Evolutionary conservation across 2,888 invertebrate genomes (phyloP), one percentile per base, ranked within the genome.

Genomic region (Diogma glabrata): DNA sequence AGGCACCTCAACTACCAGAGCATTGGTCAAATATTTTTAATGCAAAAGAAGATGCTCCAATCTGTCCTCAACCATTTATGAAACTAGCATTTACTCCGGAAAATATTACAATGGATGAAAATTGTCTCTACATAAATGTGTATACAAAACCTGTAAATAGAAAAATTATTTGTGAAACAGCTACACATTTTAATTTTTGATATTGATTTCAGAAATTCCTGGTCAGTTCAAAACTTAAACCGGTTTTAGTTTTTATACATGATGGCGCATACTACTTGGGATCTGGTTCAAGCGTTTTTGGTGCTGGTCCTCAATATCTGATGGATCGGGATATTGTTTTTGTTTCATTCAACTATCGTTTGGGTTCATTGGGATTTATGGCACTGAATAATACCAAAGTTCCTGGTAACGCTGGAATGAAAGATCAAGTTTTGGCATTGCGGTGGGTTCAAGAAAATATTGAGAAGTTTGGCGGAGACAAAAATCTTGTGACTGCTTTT

Each of bases 331-430:
- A 67, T 23, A 58, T 67, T 23, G 61, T 67, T 0, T 47, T 67
- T 16, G 67, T 68, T 5, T 57, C 64, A 3, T 57, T 68, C 3
- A 66, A 67, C 46, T 67, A 67, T 54, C 40, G 40, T 4, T 20
- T 40, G 19, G 40, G 40, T 12, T 19, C 22, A n/a, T 20, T 40
- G 22, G 40, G 40, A 20, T 40, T 40, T 19, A 10, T 40, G 3
- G 22, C 19, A 12, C n/a, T 40, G n/a, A 40, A 40, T 63, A 67
- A 3, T 51, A 67, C 22, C 64, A 64, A 3, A 33, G 77, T 78
- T 0, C 77, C 80, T 0, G 83, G 83, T 4, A 84, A 84, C 62
- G 74, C 75, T 53, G 84, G 79, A 1, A 67, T 79, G 52, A 78
- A 40, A 19, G 40, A 40, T 19, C 40, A 40, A 20, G 40, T 40